Conservation (phyloP, 2,113 vertebrate genomes). For the Passer domesticus region DNA sequence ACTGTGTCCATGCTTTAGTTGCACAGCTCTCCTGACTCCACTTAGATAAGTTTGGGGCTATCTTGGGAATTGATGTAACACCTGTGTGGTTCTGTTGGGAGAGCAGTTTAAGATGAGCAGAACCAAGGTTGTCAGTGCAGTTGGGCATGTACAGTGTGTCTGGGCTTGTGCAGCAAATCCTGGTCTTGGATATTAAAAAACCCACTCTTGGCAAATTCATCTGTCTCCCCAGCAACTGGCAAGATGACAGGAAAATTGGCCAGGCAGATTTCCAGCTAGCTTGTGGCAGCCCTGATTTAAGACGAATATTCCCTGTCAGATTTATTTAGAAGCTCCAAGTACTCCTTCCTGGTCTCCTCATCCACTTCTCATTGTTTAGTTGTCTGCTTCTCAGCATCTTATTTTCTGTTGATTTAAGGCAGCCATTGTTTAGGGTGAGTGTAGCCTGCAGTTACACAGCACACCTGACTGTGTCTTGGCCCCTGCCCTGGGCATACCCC, state of each 20-base stretch:
- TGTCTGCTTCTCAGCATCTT: neutral
- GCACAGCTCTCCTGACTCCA: neutral
- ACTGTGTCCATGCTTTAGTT: neutral
- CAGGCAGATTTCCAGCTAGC: conserved; percentile 28
- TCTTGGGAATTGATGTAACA: neutral
- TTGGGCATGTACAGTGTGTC: neutral
- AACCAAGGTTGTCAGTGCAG: neutral
- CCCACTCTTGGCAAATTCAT: conserved; percentile 8
- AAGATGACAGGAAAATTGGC: conserved; percentile 27
- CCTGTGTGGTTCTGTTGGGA: neutral
- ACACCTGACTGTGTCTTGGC: neutral
- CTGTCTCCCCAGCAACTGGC: conserved; percentile 52
- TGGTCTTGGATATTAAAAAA: neutral
- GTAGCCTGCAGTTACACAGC: neutral
- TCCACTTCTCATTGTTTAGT: neutral
- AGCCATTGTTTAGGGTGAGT: neutral
- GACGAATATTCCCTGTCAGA: conserved; percentile 6
- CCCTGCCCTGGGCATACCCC: neutral
- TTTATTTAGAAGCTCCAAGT: conserved; percentile 27
- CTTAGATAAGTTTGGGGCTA: neutral
- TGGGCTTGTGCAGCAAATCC: conserved; percentile 17
- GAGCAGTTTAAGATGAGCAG: neutral
- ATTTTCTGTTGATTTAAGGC: neutral
- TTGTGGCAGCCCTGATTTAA: conserved; percentile 49
- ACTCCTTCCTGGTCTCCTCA: neutral